Evolutionary conservation across 1,140 invertebrate genomes (phyloP).

Genomic region (Pseudomyrmex concolor): DNA sequence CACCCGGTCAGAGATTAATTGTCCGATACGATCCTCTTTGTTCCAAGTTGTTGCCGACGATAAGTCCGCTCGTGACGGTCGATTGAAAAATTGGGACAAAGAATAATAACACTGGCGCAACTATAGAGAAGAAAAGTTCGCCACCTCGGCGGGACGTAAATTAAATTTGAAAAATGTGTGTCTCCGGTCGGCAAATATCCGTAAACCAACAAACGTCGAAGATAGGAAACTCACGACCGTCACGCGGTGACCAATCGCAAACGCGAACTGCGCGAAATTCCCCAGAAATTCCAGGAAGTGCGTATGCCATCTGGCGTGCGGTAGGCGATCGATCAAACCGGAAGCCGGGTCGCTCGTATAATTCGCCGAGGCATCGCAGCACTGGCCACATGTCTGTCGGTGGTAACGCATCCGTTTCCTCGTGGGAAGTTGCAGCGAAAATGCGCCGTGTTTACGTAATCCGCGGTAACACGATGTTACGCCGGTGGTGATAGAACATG

Average conservation of each 20-base stretch:
- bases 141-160: too few relatives aligned
- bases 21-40: too few relatives aligned
- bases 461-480: constrained; percentile 63
- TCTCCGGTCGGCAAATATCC: too few relatives aligned
- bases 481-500: constrained; percentile 56
- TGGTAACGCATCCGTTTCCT: constrained; percentile 56
- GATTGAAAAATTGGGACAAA: too few relatives aligned
- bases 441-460: constrained; percentile 80
- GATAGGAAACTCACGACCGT: not conserved
- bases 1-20: too few relatives aligned
- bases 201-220: not conserved
- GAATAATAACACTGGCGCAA: too few relatives aligned
- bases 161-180: too few relatives aligned
- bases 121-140: too few relatives aligned
- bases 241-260: not conserved
- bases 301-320: constrained; percentile 29
- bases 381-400: constrained; percentile 77
- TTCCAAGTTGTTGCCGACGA: too few relatives aligned
- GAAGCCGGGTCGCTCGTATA: constrained; percentile 67
- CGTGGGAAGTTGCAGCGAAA: constrained; percentile 67
- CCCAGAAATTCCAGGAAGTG: constrained; percentile 26
- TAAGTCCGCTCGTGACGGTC: too few relatives aligned
- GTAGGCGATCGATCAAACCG: constrained; percentile 65
- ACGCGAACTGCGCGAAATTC: too few relatives aligned
- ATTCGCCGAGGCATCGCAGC: constrained; percentile 69